Base-by-base conservation (phyloP, 2,797 vertebrate species). In the Trachops cirrhosus region DNA sequence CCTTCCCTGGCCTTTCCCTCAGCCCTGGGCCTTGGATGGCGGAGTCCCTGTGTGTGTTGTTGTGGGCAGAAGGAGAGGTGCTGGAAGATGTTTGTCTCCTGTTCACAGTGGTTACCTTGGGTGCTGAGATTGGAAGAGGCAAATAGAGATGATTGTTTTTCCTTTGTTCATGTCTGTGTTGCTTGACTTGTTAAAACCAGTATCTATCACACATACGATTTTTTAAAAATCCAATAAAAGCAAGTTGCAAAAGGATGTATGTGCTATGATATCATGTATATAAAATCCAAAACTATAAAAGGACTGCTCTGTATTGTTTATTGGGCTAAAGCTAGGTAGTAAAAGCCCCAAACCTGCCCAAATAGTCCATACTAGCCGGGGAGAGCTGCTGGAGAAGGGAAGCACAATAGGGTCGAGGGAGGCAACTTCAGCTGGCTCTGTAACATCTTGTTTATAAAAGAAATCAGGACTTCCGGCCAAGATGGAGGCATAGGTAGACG, bases 161-260 rank as follows among this genome's bases (percentile, higher is more conserved):
- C 32, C n/a, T 41, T 74, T 82, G 57, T 46, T 5, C 85, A 26
- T 7, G 11, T 80, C 68, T 83, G 3, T 50, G 37, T 34, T 79
- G 68, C 62, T 71, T 26, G 83, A 89, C 91, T 73, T 96, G 91
- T 95, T 93, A 79, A 6, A 96, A 91, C 83, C 11, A 52, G 88
- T 59, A 73, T 59, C 70, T 44, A 48, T 75, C 22, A 71, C 12
- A 67, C 18, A 83, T 5, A n/a, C n/a, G 77, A 15, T 5, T 86
- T 89, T 37, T 16, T 26, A 29, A 67, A 67, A 94, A 52, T 75
- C 80, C 68, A 87, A 82, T 96, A 96, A 96, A 84, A 80, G 39
- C 78, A 90, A 86, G 52, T 68, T 92, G 46, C 59, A 86, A 59
- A 93, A 91, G 32, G 54, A 88, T 74, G 46, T 37, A 18, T 82